Conservation (phyloP, 2,888 invertebrate species). For the Cryptus armator region DNA sequence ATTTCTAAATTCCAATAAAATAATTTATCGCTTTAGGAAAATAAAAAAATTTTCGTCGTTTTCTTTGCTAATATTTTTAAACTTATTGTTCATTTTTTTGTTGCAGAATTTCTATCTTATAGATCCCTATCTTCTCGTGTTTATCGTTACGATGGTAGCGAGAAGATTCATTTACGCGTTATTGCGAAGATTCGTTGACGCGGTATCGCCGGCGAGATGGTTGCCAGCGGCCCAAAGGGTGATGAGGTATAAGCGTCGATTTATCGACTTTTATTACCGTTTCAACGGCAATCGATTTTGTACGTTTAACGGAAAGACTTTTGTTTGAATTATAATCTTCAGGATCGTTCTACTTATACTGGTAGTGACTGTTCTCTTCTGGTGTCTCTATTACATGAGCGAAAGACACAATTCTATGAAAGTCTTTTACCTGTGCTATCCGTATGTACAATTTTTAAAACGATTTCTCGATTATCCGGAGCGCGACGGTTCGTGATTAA, state of each 20-base stretch:
- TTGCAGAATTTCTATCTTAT: conserved; percentile 98
- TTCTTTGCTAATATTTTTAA: neutral
- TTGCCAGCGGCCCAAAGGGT: conserved; percentile 81
- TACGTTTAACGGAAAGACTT: conserved; percentile 69
- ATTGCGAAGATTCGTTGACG: conserved; percentile 86
- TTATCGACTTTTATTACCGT: neutral
- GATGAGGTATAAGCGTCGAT: conserved; percentile 80
- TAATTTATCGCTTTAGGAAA: too few relatives aligned
- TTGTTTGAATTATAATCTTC: conserved; percentile 79
- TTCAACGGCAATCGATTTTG: conserved; percentile 22
- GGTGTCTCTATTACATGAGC: conserved; percentile 91
- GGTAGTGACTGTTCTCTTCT: conserved; percentile 88
- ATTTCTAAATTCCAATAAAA: neutral
- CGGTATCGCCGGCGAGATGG: conserved; percentile 85
- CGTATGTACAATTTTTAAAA: conserved; percentile 89
- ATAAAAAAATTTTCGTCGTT: too few relatives aligned
- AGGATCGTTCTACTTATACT: conserved; percentile 89
- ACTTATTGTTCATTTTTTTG: conserved; percentile 46
- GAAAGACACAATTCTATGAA: conserved; percentile 92
- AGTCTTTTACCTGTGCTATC: conserved; percentile 94
- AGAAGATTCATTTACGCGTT: conserved; percentile 92
- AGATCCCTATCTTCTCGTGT: conserved; percentile 94
- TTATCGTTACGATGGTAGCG: conserved; percentile 93
- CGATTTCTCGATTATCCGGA: neutral
- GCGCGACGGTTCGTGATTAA: neutral